phyloP scores from a whole-genome alignment of 1,140 invertebrate genomes.

The Camponotus floridanus region DNA sequence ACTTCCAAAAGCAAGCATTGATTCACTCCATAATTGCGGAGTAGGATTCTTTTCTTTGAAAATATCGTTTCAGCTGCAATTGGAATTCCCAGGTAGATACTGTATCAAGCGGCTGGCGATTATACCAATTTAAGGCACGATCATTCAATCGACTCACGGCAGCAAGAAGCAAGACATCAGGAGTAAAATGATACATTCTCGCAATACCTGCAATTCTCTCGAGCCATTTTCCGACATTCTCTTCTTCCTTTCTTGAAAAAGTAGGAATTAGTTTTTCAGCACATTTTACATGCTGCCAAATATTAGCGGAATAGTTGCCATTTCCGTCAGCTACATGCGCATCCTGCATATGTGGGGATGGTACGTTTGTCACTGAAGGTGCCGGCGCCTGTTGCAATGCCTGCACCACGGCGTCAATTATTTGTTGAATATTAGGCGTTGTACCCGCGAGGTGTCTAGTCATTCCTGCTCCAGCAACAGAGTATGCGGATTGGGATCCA shows the following conservation, averaged over 20 bases:
- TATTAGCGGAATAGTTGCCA: no score
- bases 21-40: no score
- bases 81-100: neutral
- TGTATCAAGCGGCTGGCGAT: neutral
- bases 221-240: neutral
- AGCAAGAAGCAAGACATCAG: neutral
- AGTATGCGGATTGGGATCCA: no score
- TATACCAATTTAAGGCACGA: neutral
- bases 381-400: no score
- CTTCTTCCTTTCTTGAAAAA: neutral
- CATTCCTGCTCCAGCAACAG: no score
- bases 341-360: no score
- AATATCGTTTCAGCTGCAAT: neutral
- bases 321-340: no score
- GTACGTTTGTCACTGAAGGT: no score
- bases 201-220: neutral
- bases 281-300: neutral
- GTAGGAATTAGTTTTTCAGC: neutral
- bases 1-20: no score
- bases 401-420: no score
- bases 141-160: neutral
- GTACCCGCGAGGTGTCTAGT: no score
- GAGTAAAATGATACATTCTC: neutral
- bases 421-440: no score
- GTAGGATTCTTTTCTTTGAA: neutral